phyloP scores from a whole-genome alignment of 1,140 invertebrate genomes.

The Drosophila lacteicornis region DNA sequence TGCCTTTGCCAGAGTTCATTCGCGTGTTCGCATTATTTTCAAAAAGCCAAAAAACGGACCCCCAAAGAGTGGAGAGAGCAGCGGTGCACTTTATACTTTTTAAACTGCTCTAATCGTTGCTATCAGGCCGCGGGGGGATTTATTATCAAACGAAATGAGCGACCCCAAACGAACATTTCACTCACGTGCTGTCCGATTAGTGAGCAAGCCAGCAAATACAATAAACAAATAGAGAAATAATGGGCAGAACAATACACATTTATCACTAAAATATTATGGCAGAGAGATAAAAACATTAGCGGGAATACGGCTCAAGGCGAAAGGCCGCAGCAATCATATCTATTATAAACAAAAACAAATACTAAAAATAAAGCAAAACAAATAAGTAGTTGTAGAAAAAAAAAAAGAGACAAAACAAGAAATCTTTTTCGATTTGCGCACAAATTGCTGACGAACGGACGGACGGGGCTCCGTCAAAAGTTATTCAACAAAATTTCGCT shows the following conservation, averaged over 20 bases:
- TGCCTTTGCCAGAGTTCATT: conserved; percentile 27
- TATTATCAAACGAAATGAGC: conserved; percentile 3
- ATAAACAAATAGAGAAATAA: conserved; percentile 23
- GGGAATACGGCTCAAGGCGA: conserved; percentile 8
- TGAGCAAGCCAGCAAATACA: conserved; percentile 5
- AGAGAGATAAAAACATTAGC: conserved; percentile 46
- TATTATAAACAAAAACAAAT: conserved; percentile 42
- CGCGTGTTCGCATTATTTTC: conserved; percentile 2
- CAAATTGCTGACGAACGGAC: conserved; percentile 20
- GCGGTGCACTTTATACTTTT: neutral
- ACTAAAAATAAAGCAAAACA: conserved; percentile 34
- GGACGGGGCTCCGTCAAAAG: conserved; percentile 18
- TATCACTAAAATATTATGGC: conserved; percentile 20
- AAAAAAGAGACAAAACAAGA: conserved; percentile 14
- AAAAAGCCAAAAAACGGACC: neutral
- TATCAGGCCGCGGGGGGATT: conserved; percentile 10
- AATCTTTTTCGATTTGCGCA: conserved; percentile 45
- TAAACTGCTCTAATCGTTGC: neutral
- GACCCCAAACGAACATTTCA: conserved; percentile 22
- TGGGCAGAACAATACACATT: conserved; percentile 3
- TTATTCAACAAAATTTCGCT: conserved; percentile 36
- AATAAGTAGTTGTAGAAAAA: conserved; percentile 1
- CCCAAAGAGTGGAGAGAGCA: neutral
- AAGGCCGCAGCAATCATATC: conserved; percentile 33
- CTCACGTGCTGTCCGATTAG: conserved; percentile 36